Base-by-base conservation (phyloP, 2,797 vertebrate genomes). In the Eulemur rubriventer region DNA sequence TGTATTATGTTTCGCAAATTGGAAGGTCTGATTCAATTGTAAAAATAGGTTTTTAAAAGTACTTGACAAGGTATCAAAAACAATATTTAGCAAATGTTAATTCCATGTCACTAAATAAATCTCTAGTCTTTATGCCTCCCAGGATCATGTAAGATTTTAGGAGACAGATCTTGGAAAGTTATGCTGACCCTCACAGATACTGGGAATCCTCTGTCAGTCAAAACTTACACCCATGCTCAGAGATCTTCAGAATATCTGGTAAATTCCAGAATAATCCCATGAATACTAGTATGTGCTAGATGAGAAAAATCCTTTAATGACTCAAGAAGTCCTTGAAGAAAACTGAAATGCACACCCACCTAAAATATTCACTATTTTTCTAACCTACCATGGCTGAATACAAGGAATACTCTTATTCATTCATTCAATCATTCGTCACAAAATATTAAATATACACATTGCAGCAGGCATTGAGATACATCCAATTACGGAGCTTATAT, bases 11-110 rank as follows among this genome's bases (percentile, higher is more conserved):
- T 91, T 96, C 91, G 30, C 86, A 95, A 79, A 80, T 59, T 95
- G 75, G 82, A 94, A 94, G 81, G 70, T 89, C 91, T 86, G 75
- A 89, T 89, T 94, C 82, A 88, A 70, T 89, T 96, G 79, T 89
- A 85, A 95, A 95, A 91, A n/a, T 55, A 82, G 78, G 35, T 35
- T 96, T 97, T 92, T 88, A 78, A 90, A 93, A 90, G 63, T 94
- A 30, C 43, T 94, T 97, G 91, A 95, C 80, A 69, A 75, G 46
- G 28, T 96, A 16, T 94, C 88, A 90, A 89, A 89, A 57, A 48
- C 38, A 96, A 48, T 84, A 96, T 88, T 93, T 95, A 95, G 83
- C 72, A 94, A 79, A 46, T 93, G 57, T 35, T 87, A 95, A 95
- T 93, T 96, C 28, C 46, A 91, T 46, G 46, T 84, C 90, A 91